phyloP scores from a whole-genome alignment of 2,797 vertebrate genomes.

The Girardinus metallicus region DNA sequence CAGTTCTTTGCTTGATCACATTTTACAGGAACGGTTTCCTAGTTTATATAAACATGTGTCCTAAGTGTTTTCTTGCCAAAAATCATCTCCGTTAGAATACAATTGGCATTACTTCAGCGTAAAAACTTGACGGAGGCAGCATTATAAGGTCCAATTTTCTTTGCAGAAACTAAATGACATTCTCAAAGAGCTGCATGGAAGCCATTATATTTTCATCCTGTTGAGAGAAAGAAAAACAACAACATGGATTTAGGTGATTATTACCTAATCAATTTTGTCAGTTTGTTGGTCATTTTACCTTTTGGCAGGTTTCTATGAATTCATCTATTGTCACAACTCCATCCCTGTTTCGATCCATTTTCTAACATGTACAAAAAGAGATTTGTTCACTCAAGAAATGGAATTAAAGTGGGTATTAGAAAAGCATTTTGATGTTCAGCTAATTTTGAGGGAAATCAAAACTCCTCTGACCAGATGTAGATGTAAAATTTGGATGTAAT shows the following conservation, averaged over 20 bases:
- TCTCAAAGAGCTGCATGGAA: slow-evolving; percentile 97
- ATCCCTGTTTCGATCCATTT: slow-evolving; percentile 95
- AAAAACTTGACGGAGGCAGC: slow-evolving; percentile 32
- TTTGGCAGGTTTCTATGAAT: slow-evolving; percentile 95
- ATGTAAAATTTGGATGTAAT: neutral
- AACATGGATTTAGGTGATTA: neutral
- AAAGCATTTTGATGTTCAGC: neutral
- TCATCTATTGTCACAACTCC: slow-evolving; percentile 97
- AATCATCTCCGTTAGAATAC: slow-evolving; percentile 17
- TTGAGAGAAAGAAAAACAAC: slow-evolving; percentile 13
- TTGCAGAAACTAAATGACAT: slow-evolving; percentile 83
- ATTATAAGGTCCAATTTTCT: neutral
- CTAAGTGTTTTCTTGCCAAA: slow-evolving; percentile 24
- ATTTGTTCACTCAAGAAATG: neutral
- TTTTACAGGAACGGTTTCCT: slow-evolving; percentile 9
- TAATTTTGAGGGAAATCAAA: neutral
- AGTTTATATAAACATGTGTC: slow-evolving; percentile 25
- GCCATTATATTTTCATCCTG: slow-evolving; percentile 95
- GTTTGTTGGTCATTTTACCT: slow-evolving; percentile 75
- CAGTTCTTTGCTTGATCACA: slow-evolving; percentile 36
- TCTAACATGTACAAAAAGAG: slow-evolving; percentile 73
- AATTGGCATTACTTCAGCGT: slow-evolving; percentile 11
- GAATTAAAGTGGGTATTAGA: neutral
- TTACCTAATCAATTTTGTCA: neutral
- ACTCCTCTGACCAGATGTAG: neutral